Evolutionary conservation across 2,888 invertebrate genomes (phyloP), one percentile per base, ranked within the genome.

Genomic region (Macaria liturata): DNA sequence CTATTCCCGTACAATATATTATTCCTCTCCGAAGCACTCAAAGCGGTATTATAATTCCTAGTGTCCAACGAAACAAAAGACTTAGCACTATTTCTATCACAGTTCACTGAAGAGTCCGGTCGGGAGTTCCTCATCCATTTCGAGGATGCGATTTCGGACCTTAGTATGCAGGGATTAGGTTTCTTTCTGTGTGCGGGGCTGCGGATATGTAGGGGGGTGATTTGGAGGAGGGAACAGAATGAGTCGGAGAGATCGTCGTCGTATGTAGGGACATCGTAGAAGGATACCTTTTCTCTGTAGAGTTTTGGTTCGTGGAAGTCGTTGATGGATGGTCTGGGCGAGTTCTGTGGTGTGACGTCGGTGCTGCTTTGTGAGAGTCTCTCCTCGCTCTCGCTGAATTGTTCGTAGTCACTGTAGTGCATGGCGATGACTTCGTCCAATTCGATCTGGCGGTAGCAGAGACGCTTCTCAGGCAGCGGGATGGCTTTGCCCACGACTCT

Each of bases 11-110:
- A 83, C 3, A 80, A 61, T 9, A 80, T 66, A 51, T 77, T 78
- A 51, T 78, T 83, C 9, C 84, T 75, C 46, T 88, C 88, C 3
- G 83, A 80, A 6, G 84, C 84, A 68, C 86, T 85, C 51, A 84
- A 69, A 45, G 80, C 80, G 57, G 72, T 62, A 60, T 59, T 56
- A 39, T 78, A 85, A 68, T 83, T 88, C 56, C 80, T 85, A 53
- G 84, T 80, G 57, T 90, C 91, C 56, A 91, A 74, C 32, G 91
- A 91, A 61, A 87, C 85, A 68, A 87, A 90, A 39, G 91, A 91
- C 67, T 91, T 91, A 62, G 91, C 91, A 78, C 91, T 91, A 72
- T 85, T 88, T 67, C 91, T 84, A 70, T 86, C 90, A 76, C 79
- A 84, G 71, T 86, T 84, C 3, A 83, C 64, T 1, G 91, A 86